These are phyloP conservation scores for Euproctis similis DNA, from an alignment of 2,888 invertebrate genomes.

Conservation along the genomic window DNA sequence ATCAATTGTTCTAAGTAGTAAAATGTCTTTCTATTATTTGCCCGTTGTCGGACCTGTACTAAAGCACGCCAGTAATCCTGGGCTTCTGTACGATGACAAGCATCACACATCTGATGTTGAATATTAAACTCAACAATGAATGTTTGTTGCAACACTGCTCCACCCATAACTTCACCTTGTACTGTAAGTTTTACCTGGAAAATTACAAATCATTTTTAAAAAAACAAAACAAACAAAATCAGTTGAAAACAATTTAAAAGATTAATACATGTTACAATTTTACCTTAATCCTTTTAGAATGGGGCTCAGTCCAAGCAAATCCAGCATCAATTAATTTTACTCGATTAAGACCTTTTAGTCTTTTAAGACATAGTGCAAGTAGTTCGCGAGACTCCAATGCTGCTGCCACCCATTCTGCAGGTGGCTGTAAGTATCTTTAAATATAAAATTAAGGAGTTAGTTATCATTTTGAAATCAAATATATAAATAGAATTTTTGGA, in stretches of 20 bases:
- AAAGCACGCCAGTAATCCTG: slow-evolving; percentile 98
- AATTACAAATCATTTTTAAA: not conserved
- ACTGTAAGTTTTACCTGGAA: slow-evolving; percentile 90
- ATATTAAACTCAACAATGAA: slow-evolving; percentile 96
- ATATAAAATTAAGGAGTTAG: not conserved
- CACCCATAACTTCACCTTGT: slow-evolving; percentile 95
- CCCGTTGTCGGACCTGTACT: slow-evolving; percentile 90
- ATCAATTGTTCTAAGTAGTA: slow-evolving; percentile 98
- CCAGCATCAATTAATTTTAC: slow-evolving; percentile 96
- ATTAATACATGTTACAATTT: not conserved
- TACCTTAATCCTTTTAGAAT: slow-evolving; percentile 97
- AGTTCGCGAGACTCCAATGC: slow-evolving; percentile 94
- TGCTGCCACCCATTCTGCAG: slow-evolving; percentile 89
- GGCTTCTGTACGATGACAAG: slow-evolving; percentile 97
- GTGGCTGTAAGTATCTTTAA: slow-evolving; percentile 90
- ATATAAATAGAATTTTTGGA: too few species aligned
- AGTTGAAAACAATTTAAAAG: not conserved
- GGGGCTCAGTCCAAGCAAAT: slow-evolving; percentile 99
- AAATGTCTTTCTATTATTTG: slow-evolving; percentile 97
- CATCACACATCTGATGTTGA: slow-evolving; percentile 96
- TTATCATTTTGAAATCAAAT: not conserved
- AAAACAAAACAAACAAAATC: not conserved
- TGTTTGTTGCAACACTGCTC: slow-evolving; percentile 93
- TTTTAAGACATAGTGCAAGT: slow-evolving; percentile 92
- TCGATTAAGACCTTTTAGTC: slow-evolving; percentile 89